Evolutionary conservation across 1,140 invertebrate species (phyloP).

Genomic region (Steinernema khuongi): DNA sequence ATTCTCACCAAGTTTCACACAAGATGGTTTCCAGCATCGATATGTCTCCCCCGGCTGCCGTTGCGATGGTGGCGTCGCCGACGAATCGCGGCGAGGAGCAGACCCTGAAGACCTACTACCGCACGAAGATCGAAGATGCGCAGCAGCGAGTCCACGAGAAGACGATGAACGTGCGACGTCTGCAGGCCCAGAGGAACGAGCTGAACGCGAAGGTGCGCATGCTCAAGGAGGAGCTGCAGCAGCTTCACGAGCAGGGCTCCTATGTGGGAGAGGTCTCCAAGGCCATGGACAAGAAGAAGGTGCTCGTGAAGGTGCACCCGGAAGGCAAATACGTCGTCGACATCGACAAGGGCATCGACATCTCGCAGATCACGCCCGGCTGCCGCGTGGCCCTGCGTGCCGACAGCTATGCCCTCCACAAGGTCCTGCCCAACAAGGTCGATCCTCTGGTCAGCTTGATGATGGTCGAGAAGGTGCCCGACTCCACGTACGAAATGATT

Average conservation of each 20-base stretch:
- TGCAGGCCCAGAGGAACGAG: constrained; percentile 98
- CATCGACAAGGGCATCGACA: constrained; percentile 98
- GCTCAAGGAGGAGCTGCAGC: constrained; percentile 90
- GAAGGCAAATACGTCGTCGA: constrained; percentile 99
- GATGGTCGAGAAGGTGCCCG: constrained; percentile 99
- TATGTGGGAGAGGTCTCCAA: constrained; percentile 99
- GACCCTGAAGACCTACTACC: constrained; percentile 47
- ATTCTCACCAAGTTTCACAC: too few relatives aligned
- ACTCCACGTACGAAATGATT: constrained; percentile 99
- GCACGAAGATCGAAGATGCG: constrained; percentile 55
- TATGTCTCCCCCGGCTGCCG: background rate
- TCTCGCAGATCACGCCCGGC: constrained; percentile 94
- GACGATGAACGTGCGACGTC: constrained; percentile 87
- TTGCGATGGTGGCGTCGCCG: background rate
- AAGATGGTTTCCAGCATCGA: too few relatives aligned
- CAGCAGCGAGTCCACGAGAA: constrained; percentile 85
- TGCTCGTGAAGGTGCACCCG: constrained; percentile 97
- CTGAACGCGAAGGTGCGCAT: constrained; percentile 98
- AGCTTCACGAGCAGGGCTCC: constrained; percentile 96
- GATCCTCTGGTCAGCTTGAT: constrained; percentile 98
- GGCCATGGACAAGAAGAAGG: constrained; percentile 99
- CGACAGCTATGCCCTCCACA: constrained; percentile 97
- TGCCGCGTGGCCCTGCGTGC: constrained; percentile 93
- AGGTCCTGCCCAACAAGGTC: constrained; percentile 98
- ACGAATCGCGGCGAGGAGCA: constrained; percentile 26